Evolutionary conservation across 2,888 invertebrate species (phyloP), one percentile per base, ranked within the genome.

Genomic region (Venusia cambrica): DNA sequence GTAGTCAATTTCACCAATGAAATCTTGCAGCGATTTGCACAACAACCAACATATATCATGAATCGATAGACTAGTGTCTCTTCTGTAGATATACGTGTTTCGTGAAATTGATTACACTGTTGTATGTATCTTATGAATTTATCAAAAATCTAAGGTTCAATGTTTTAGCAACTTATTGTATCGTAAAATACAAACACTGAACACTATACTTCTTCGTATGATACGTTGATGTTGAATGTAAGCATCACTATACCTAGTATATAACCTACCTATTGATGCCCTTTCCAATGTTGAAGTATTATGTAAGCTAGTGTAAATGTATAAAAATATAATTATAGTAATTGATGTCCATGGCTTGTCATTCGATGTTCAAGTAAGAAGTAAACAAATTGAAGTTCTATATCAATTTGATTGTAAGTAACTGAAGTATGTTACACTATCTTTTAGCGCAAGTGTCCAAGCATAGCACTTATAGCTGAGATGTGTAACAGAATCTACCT

Each of bases 281-380:
- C 22, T 16, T 26, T 34, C 24, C 26, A 18, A 31, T 40, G 27
- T 40, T 24, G 31, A 31, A 40, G 30, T 40, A 35, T 31, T 21
- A 35, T 25, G 35, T 35, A 36, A 35, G 35, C 10, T 22, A 37
- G 27, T 39, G 26, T 40, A 31, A 30, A 27, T 22, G 31, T 40
- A 15, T 39, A 20, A 35, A 35, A 40, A 35, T 40, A 35, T 31
- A 40, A 40, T 40, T 35, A 40, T 24, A n/a, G n/a, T n/a, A n/a
- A n/a, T n/a, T n/a, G n/a, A n/a, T n/a, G n/a, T n/a, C n/a, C n/a
- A n/a, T 32, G 40, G 31, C 27, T 27, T n/a, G n/a, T n/a, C 16
- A 13, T 31, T 35, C 8, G 22, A 31, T 32, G 19, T 27, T 31
- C 30, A 34, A 40, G 40, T 40, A 31, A 40, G 40, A 31, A 27